Evolutionary conservation across 2,113 vertebrate species (phyloP), one percentile per base, ranked within the genome.

Genomic region (Crocuta crocuta): DNA sequence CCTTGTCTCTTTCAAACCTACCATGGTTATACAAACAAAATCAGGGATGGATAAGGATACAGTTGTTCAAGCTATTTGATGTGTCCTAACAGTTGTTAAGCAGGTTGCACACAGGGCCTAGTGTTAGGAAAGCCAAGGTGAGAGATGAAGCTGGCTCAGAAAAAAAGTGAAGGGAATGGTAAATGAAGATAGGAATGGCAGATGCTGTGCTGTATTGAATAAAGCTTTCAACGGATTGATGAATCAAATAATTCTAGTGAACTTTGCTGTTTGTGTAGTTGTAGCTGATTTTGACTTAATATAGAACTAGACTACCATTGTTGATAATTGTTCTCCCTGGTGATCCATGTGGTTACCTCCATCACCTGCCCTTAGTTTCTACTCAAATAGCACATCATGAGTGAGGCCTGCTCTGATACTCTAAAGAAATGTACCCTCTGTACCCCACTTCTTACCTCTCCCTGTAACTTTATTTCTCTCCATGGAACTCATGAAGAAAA

Each of bases 251-350:
- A 12, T 82, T 83, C 39, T 24, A 35, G 2, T 5, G 2, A 7
- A 45, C 10, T 7, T 43, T 35, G 0, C 23, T 87, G 4, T 26
- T 63, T 63, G 39, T 85, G 43, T 61, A 33, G 16, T 12, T 39
- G 17, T 79, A 53, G 53, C 84, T 92, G 63, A 85, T 92, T 96
- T 89, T 96, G 70, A 84, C 48, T 74, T 66, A 50, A 80, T 31
- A 23, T 80, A 48, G 88, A 93, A 71, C 10, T 70, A 65, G n/a
- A 68, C 31, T 68, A 48, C n/a, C 80, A 33, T 12, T 78, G 35
- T 80, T 45, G n/a, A 65, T 70, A 23, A 58, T 93, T 87, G 55
- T 35, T 73, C 28, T 80, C 43, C 79, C 66, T 73, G 7, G n/a
- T 50, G 45, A 80, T 63, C 66, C 73, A 48, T 23, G 17, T 48